phyloP scores from a whole-genome alignment of 2,113 vertebrate genomes.

The Mobula birostris region DNA sequence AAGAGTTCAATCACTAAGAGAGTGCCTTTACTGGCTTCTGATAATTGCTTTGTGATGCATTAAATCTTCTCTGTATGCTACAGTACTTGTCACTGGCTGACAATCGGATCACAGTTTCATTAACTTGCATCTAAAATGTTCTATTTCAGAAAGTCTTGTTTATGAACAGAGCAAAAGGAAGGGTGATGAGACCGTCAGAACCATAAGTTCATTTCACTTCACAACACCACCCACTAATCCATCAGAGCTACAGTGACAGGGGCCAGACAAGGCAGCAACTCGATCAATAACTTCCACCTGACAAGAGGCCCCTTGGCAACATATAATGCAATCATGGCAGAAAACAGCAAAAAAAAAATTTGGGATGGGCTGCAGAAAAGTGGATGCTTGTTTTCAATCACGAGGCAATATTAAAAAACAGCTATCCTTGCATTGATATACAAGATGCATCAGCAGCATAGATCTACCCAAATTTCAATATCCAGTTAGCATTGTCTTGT shows the following conservation, averaged over 20 bases:
- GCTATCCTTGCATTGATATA: not conserved
- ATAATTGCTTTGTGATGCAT: no score
- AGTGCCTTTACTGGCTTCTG: no score
- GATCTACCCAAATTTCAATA: constrained; percentile 33
- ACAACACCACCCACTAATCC: not conserved
- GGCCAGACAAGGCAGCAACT: not conserved
- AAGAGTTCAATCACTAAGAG: no score
- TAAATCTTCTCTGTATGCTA: not conserved
- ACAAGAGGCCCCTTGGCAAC: not conserved
- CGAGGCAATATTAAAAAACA: not conserved
- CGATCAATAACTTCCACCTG: not conserved
- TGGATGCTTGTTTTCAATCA: not conserved
- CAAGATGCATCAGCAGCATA: not conserved
- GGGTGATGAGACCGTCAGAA: not conserved
- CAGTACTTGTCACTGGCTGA: not conserved
- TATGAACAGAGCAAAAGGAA: not conserved
- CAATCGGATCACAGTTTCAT: not conserved
- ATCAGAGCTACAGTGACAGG: not conserved
- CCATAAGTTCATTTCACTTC: constrained; percentile 1
- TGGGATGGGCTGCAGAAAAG: not conserved
- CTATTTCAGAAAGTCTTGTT: not conserved
- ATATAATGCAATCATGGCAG: not conserved
- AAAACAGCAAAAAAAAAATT: not conserved
- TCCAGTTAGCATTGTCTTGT: constrained; percentile 35
- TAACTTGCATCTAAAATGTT: not conserved